phyloP scores from a whole-genome alignment of 2,113 vertebrate genomes.

The Mohoua ochrocephala region DNA sequence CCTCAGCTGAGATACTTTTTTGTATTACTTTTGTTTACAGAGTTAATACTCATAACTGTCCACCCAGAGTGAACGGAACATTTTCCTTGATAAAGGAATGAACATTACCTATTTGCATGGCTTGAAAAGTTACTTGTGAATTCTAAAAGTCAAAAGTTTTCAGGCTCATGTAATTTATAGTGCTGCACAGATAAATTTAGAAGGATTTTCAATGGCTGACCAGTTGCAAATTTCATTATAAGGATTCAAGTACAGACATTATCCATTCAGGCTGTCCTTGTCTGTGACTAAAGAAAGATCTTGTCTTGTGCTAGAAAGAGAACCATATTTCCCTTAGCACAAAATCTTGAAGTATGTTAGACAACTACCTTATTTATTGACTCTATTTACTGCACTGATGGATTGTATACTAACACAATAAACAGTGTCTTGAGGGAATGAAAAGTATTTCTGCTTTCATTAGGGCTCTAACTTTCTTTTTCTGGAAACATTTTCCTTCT shows the following conservation, averaged over 20 bases:
- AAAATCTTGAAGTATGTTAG: slow-evolving; percentile 60
- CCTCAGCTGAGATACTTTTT: background rate
- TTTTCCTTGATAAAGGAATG: background rate
- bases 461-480: slow-evolving; percentile 50
- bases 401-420: slow-evolving; percentile 64
- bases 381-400: slow-evolving; percentile 69
- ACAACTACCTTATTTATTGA: slow-evolving; percentile 57
- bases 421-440: slow-evolving; percentile 39
- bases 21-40: background rate
- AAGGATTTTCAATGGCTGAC: background rate
- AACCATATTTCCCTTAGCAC: slow-evolving; percentile 56
- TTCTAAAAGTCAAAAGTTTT: background rate
- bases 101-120: background rate
- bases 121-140: background rate
- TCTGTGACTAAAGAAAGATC: slow-evolving; percentile 36
- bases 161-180: background rate
- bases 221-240: background rate
- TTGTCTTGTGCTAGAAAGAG: slow-evolving; percentile 27
- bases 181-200: background rate
- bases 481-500: slow-evolving; percentile 61
- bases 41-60: background rate
- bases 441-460: slow-evolving; percentile 65
- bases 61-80: background rate
- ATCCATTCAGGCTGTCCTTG: slow-evolving; percentile 1
- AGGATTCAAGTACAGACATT: background rate